Base-by-base conservation (phyloP, 2,113 vertebrate species). In the Boleophthalmus pectinirostris region DNA sequence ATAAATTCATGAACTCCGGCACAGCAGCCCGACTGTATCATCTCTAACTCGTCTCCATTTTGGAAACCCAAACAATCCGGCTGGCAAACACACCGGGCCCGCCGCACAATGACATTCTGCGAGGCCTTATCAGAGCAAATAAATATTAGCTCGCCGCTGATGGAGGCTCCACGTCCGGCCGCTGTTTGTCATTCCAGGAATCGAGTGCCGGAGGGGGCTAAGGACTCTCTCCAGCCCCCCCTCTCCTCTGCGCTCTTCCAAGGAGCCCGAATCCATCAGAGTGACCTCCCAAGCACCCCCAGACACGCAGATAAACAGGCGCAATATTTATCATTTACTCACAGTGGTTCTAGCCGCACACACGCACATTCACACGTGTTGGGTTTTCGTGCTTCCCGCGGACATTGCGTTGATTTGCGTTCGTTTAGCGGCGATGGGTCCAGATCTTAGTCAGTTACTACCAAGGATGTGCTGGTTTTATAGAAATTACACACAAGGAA, bases 281-380 rank as follows among this genome's bases (percentile, higher is more conserved):
- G 77, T 82, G 82, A 85, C 82, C 86, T 84, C 70, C 68, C 77
- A 68, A 76, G 83, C 77, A 82, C 74, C 73, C 60, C 25, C 54
- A 83, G 75, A 86, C 73, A 78, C 58, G 63, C 78, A 79, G 78
- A 88, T 85, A 88, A 89, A 86, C 70, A 86, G 70, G 79, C 82
- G 84, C 78, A 86, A 88, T 88, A 85, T 90, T 85, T 89, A 86
- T 84, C 69, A 84, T 78, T 73, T 23, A 58, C 69, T 57, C 10
- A 43, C 29, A 12, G 20, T 18, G 21, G 58, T 47, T 69, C 61
- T 16, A 15, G 25, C 66, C n/a, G n/a, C 5, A 15, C 47, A 49
- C 47, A 49, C 47, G 5, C 47, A 49, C 14, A 49, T 16, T 9
- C 51, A 54, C 10, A 43, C 38, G 38, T 9, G 38, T 10, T 8